Percentiles rank a stretch among this genome's conserved stretches.
Evolutionary conservation across 2,797 vertebrate species (phyloP).

Genomic region (Hypotaenidia okinawae): DNA sequence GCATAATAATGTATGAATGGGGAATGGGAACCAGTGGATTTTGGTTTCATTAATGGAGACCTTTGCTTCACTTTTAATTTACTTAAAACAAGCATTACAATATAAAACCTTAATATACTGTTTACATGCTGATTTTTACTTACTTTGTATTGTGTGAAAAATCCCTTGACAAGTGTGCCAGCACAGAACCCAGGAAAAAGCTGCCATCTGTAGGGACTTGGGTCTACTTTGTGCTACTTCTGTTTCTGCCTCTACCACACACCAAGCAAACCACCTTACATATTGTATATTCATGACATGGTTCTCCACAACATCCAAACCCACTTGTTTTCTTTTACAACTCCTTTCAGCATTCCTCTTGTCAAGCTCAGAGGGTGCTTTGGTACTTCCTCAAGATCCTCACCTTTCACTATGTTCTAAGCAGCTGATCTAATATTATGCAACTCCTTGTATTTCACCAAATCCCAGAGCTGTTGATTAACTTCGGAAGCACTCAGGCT

Average conservation of each 20-base stretch:
- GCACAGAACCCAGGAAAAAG: neutral
- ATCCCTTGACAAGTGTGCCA: neutral
- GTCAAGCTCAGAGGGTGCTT: neutral
- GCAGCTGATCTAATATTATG: neutral
- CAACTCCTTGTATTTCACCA: neutral
- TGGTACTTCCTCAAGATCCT: neutral
- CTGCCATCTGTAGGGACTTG: neutral
- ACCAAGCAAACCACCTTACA: neutral
- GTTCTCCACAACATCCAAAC: neutral
- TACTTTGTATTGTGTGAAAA: neutral
- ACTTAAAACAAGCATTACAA: neutral
- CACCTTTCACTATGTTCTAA: neutral
- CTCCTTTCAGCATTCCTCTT: neutral
- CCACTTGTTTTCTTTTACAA: neutral
- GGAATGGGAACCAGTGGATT: neutral
- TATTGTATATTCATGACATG: neutral
- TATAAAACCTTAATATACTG: neutral
- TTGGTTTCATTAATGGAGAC: neutral
- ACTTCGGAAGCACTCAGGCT: neutral
- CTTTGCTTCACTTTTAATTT: neutral
- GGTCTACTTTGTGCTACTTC: neutral
- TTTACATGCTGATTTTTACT: neutral
- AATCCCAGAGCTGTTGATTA: neutral
- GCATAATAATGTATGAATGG: neutral
- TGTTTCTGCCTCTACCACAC: neutral